phyloP scores from a whole-genome alignment of 2,113 vertebrate genomes.

The Cathartes aura region DNA sequence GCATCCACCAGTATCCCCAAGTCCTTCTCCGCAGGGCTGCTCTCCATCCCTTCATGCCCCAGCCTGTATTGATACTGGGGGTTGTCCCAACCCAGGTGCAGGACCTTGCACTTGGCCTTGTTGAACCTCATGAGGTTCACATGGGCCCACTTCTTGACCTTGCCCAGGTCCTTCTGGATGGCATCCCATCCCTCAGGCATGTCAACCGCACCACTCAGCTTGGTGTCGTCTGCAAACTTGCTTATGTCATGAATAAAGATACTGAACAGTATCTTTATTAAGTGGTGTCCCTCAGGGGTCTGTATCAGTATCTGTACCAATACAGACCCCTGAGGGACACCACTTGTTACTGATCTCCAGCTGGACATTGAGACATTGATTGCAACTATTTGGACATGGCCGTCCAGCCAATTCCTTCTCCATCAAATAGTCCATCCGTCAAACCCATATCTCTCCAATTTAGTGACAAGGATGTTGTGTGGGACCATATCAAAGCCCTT shows the following conservation, averaged over 20 bases:
- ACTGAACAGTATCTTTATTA: not conserved
- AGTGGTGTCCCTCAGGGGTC: not conserved
- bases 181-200: not conserved
- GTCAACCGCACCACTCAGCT: not conserved
- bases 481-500: too few species aligned
- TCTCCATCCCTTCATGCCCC: not conserved
- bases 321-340: not conserved
- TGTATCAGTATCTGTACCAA: not conserved
- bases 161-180: not conserved
- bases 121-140: not conserved
- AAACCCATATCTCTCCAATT: not conserved
- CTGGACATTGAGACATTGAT: not conserved
- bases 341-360: not conserved
- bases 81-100: not conserved
- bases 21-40: not conserved
- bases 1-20: not conserved
- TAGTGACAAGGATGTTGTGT: not conserved
- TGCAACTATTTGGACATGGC: too few species aligned
- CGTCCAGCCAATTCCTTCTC: not conserved
- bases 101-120: not conserved
- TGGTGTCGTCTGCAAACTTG: not conserved
- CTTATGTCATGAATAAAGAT: not conserved
- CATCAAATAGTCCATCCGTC: not conserved
- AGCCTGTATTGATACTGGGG: not conserved
- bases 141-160: not conserved